A percentile compares a stretch with the other conserved stretches of the same genome.
Evolutionary conservation across 1,140 invertebrate genomes (phyloP).

Genomic region (Aphelenchoides avenae): DNA sequence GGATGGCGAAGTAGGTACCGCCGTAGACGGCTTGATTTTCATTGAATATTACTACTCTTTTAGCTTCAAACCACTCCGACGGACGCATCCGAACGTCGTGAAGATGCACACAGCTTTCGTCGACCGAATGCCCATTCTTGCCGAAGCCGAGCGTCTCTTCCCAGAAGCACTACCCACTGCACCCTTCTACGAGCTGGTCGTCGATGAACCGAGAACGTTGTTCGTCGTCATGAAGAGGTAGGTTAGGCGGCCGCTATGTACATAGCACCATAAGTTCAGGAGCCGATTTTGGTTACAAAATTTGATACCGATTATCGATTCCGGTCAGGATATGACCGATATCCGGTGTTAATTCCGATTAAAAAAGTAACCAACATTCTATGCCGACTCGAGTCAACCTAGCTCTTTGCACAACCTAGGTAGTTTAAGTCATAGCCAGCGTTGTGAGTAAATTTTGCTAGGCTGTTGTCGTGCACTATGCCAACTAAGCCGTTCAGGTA

Average conservation of each 20-base stretch:
- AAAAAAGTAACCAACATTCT: no score
- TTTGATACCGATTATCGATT: neutral
- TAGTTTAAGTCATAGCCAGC: no score
- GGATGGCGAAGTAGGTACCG: conserved; percentile 19
- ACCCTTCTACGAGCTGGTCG: conserved; percentile 9
- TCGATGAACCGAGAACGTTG: conserved; percentile 32
- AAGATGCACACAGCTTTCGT: conserved; percentile 44
- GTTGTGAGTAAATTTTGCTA: no score
- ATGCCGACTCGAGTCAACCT: no score
- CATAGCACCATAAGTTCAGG: no score
- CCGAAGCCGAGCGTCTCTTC: conserved; percentile 29
- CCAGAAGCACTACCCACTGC: conserved; percentile 36
- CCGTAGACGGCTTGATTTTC: conserved; percentile 4
- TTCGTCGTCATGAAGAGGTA: conserved; percentile 46
- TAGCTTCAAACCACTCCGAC: conserved; percentile 29
- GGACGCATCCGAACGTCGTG: conserved; percentile 39
- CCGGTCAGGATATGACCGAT: no score
- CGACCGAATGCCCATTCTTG: conserved; percentile 30
- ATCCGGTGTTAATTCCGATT: no score
- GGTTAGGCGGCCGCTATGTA: neutral
- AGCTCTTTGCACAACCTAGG: no score
- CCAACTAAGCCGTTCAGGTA: no score
- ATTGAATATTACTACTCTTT: neutral
- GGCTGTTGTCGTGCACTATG: no score
- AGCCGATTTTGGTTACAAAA: conserved; percentile 12